phyloP scores from a whole-genome alignment of 2,797 vertebrate species.

The Varecia variegata region DNA sequence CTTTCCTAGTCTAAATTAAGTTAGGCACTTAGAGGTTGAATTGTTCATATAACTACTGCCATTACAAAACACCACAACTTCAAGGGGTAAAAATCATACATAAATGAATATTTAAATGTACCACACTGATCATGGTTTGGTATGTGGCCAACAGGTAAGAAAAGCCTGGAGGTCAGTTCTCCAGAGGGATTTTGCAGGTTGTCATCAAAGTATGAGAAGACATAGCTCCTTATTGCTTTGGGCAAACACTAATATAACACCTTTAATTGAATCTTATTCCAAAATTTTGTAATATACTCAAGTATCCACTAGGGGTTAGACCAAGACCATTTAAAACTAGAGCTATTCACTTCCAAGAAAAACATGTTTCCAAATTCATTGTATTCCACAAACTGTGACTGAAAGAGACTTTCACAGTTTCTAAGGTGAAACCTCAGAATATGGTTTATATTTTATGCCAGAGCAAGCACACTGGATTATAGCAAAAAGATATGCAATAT shows the following conservation, averaged over 20 bases:
- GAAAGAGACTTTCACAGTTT: slow-evolving; percentile 17
- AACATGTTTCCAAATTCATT: slow-evolving; percentile 19
- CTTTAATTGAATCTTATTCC: neutral
- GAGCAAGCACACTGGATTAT: neutral
- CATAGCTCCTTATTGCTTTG: neutral
- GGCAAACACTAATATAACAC: slow-evolving; percentile 12
- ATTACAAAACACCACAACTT: neutral
- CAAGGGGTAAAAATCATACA: neutral
- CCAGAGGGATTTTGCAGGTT: neutral
- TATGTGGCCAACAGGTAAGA: neutral
- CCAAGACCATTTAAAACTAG: slow-evolving; percentile 70
- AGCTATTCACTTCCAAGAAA: slow-evolving; percentile 22
- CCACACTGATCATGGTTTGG: neutral
- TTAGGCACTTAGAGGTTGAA: neutral
- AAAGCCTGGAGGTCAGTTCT: neutral
- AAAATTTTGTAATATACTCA: slow-evolving; percentile 73
- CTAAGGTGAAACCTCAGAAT: neutral
- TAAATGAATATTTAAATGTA: neutral
- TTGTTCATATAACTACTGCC: neutral
- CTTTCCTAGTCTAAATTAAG: neutral
- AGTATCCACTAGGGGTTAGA: slow-evolving; percentile 76
- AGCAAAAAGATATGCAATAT: neutral
- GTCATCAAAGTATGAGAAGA: neutral
- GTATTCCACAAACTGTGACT: slow-evolving; percentile 1
- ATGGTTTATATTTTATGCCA: slow-evolving; percentile 12